Evolutionary conservation across 1,140 invertebrate species (phyloP), one percentile per base, ranked within the genome.

Genomic region (Berghia stephanieae): DNA sequence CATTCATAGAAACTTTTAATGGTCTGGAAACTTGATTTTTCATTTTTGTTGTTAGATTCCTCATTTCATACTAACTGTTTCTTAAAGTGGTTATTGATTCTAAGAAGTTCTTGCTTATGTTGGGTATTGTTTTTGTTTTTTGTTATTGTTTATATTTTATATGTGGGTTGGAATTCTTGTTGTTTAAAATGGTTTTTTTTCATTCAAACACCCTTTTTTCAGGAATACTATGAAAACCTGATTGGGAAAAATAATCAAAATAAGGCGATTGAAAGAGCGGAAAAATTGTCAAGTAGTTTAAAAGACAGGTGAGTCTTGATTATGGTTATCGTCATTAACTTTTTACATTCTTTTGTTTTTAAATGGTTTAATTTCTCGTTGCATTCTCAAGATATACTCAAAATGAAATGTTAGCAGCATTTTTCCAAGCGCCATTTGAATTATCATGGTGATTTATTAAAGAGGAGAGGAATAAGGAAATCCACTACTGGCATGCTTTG

Each of bases 271-370:
- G 79, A 85, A 44, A 80, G 83, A 78, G 88, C 88, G 8, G 88
- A 83, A 90, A 89, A 81, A 91, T 91, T 60, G 86, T 92, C 86
- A 89, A 91, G 89, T 49, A 92, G 90, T 78, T 86, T 93, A n/a
- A 90, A 90, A 82, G 83, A 90, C 44, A 92, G 92, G 90, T 93
- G 88, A 79, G 67, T 52, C 49, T 42, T 75, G n/a, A 34, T 34
- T 67, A 16, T 21, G 6, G 31, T 27, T 27, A 63, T 16, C 27
- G 27, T 16, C 27, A 40, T 24, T 36, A 43, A 16, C 38, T 43
- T 4, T 66, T 40, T 66, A 31, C 2, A 0, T 73, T 21, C 60
- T 44, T 42, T n/a, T 43, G 38, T 13, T 13, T 71, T 21, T 74
- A 24, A n/a, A 55, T 69, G 24, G n/a, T 21, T 21, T 13, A 73